Base-by-base conservation (phyloP, 2,888 invertebrate genomes). In the Cheilosia grossa region DNA sequence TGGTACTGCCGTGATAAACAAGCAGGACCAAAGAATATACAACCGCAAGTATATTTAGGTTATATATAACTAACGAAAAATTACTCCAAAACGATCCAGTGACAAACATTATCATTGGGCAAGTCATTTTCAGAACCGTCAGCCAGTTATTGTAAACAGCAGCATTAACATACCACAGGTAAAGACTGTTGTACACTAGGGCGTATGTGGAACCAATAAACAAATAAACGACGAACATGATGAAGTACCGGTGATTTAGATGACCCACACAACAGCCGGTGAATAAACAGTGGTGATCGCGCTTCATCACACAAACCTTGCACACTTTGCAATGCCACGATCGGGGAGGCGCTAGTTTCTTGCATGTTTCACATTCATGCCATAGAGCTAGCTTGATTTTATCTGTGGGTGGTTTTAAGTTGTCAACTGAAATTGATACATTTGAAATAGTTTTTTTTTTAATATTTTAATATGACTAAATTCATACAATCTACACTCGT, bases 271-370 rank as follows among this genome's bases (percentile, higher is more conserved):
- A 98, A 89, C 95, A 96, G 21, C 96, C 97, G 40, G 96, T 95
- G 90, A 98, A 98, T 87, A 96, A 95, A 90, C 98, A 97, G 90
- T 97, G 96, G 92, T 97, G 97, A 90, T 97, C 98, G 86, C 98
- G 93, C 91, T 97, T 97, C 64, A 92, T 47, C 64, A 98, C 95
- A 91, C 99, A 99, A 6, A 94, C 93, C 87, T 96, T 93, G 91
- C 99, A 99, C 4, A 93, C 93, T 79, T 94, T 93, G 90, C 99
- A 99, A 90, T 99, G 99, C 95, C 97, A 98, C 0, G 98, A 95
- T 63, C 98, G 93, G 1, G 98, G 97, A 1, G 97, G 97, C 2
- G 94, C 93, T 5, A 94, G 79, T 54, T 93, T 93, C 89, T 96
- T 95, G 73, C 99, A 99, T 0, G 93, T 92, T 2, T 94, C 89